Conservation (phyloP, 2,113 vertebrate genomes). For the Rhagologus leucostigma region DNA sequence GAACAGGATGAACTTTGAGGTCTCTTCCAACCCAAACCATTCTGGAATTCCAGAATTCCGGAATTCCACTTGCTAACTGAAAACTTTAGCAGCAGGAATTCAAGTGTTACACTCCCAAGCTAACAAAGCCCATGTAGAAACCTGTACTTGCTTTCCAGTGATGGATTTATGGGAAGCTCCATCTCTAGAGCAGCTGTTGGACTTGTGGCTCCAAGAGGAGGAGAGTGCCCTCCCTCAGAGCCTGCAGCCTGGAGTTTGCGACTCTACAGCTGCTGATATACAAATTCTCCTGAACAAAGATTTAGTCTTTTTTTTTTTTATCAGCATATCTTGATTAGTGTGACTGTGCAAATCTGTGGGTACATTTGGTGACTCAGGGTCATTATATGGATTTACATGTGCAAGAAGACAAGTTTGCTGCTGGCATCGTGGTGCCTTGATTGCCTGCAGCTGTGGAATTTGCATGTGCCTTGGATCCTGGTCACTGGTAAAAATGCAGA, state of each 20-base stretch:
- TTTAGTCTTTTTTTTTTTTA: background rate
- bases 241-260: background rate
- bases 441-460: background rate
- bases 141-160: background rate
- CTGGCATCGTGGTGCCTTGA: background rate
- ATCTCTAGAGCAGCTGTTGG: background rate
- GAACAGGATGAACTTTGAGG: background rate
- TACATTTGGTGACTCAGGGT: background rate
- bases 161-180: background rate
- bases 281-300: background rate
- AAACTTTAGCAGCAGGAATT: background rate
- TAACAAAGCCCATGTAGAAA: background rate
- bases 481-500: background rate
- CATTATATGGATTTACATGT: background rate
- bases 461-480: background rate
- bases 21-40: background rate
- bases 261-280: background rate
- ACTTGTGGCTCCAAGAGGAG: background rate
- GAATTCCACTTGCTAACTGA: fast-evolving
- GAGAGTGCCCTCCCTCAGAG: background rate
- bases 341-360: background rate
- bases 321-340: background rate
- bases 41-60: background rate
- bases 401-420: background rate
- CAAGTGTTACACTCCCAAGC: no score